Evolutionary conservation across 2,113 vertebrate genomes (phyloP), one percentile per base, ranked within the genome.

Genomic region (Syngnathus typhle): DNA sequence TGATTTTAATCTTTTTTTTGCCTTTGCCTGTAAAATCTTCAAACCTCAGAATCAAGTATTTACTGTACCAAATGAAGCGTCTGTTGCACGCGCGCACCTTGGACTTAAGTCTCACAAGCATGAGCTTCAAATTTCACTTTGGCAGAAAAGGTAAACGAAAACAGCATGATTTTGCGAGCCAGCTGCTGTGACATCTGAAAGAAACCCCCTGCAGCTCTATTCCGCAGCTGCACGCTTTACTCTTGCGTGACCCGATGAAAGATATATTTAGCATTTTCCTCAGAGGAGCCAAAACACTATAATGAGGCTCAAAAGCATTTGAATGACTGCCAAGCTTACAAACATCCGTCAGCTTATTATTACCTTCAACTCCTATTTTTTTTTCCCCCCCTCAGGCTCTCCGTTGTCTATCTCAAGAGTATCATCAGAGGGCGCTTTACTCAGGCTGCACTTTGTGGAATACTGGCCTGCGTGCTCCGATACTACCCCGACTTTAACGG

Each of bases 361-460:
- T 7, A 18, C 41, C 60, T 36, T 55, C 60, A 63, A 63, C 39
- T 39, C 39, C 1, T 67, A 1, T 47, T 19, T 58, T 8, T 37
- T 1, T 65, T 27, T 60, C 72, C 75, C 23, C 65, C 60, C 67
- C 52, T 56, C 75, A 98, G 95, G 91, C 3, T 86, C 90, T 68
- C 91, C 90, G 0, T 67, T 95, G n/a, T 87, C 82, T 32, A 62
- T 92, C 65, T 74, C 51, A 6, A 79, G 93, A 47, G 85, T 89
- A 1, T 81, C 85, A 4, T 71, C 90, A 69, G 83, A 89, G 23
- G 80, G 81, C 13, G 32, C 70, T 27, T 83, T 94, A 65, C 78
- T 69, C 21, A 91, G 81, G 15, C 56, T 95, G 44, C 81, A 92
- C 51, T 94, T 95, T 77, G 77, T 94, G n/a, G 81, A 72, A 23